These are phyloP conservation scores for Numenius phaeopus DNA, from an alignment of 2,797 vertebrate species.

Conservation along the genomic window DNA sequence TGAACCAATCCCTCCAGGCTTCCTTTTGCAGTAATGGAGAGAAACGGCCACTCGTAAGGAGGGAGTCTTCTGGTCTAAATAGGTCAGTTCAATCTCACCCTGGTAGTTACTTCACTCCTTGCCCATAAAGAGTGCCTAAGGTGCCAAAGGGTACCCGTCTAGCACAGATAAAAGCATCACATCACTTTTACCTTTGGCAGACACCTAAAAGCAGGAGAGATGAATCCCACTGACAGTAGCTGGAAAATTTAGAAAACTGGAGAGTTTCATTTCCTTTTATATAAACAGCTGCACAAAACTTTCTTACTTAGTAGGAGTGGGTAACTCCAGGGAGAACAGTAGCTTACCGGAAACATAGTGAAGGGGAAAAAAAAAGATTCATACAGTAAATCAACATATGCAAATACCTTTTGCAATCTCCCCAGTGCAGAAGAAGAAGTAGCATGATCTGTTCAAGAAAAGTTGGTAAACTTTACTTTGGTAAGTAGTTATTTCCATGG, in stretches of 20 bases:
- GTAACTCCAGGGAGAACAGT: not conserved
- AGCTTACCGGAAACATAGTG: not conserved
- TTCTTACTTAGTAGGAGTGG: not conserved
- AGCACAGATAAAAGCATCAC: not conserved
- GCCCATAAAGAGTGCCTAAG: not conserved
- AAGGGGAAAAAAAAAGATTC: not conserved
- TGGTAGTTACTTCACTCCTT: not conserved
- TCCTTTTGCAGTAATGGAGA: not conserved
- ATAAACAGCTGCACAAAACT: not conserved
- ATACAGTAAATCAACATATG: not conserved
- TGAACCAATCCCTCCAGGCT: not conserved
- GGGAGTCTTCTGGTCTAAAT: fast-evolving
- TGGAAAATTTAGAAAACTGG: not conserved
- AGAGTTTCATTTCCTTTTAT: not conserved
- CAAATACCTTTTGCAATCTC: not conserved
- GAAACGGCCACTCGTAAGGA: not conserved
- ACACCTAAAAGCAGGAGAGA: not conserved
- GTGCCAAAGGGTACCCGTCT: not conserved
- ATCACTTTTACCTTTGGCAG: not conserved
- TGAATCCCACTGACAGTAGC: not conserved
- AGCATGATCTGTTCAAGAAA: not conserved
- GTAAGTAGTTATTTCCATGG: not conserved
- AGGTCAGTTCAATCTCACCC: not conserved
- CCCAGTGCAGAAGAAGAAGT: not conserved
- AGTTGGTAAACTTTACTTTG: not conserved